Percentiles rank a stretch among this genome's conserved stretches.
phyloP scores from a whole-genome alignment of 2,797 vertebrate genomes.

The Todus mexicanus region DNA sequence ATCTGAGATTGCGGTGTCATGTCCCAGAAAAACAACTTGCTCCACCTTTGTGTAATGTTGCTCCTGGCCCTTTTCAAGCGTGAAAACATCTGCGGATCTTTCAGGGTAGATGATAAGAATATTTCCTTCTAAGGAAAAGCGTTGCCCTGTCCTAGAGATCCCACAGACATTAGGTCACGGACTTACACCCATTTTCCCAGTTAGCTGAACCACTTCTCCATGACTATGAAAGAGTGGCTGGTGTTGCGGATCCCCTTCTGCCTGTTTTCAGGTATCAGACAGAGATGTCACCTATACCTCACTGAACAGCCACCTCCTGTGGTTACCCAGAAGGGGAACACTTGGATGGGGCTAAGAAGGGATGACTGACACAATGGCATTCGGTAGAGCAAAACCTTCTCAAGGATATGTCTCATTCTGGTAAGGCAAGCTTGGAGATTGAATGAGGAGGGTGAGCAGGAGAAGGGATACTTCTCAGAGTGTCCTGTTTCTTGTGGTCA shows the following conservation, averaged over 20 bases:
- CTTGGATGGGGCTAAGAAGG: not conserved
- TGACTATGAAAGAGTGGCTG: not conserved
- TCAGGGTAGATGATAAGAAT: not conserved
- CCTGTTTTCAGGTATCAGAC: not conserved
- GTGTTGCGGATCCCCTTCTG: not conserved
- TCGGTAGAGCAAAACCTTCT: not conserved
- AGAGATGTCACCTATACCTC: not conserved
- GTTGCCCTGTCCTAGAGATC: not conserved
- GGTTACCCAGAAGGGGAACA: fast-evolving
- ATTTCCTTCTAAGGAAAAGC: not conserved
- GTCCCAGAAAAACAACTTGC: not conserved
- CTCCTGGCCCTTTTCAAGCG: not conserved
- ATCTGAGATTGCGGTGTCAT: not conserved
- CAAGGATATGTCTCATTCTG: not conserved
- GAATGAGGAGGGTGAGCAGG: not conserved
- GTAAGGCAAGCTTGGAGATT: not conserved
- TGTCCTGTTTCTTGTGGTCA: not conserved
- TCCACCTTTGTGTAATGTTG: not conserved
- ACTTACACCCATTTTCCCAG: not conserved
- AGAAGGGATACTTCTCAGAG: not conserved
- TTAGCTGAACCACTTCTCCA: not conserved
- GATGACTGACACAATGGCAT: not conserved
- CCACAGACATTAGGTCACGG: not conserved
- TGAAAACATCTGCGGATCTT: not conserved
- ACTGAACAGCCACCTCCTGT: fast-evolving